A percentile compares a stretch with the other conserved stretches of the same genome.
Conservation (phyloP, 2,797 vertebrate species). For the Gephyroberyx darwinii region DNA sequence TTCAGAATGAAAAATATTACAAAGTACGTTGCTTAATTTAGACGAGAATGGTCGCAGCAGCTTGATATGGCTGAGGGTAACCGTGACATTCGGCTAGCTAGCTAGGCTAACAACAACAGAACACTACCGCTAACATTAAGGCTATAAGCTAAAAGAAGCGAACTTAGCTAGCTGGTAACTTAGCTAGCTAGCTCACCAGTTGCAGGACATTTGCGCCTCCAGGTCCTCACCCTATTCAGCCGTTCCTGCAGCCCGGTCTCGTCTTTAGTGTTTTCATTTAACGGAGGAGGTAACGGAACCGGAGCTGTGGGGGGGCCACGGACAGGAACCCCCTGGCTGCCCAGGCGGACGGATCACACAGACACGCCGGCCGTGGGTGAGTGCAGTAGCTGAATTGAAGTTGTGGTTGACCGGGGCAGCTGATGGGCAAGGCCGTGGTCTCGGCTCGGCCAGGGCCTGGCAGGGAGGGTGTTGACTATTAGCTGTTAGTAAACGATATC, state of each 20-base stretch:
- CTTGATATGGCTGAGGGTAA: slow-evolving; percentile 27
- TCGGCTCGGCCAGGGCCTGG: slow-evolving; percentile 54
- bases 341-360: slow-evolving; percentile 75
- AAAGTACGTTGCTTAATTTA: not conserved
- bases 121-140: slow-evolving; percentile 54
- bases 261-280: slow-evolving; percentile 33
- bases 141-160: slow-evolving; percentile 68
- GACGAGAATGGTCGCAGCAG: not conserved
- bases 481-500: slow-evolving; percentile 45
- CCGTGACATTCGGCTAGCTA: slow-evolving; percentile 22
- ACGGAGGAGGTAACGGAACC: slow-evolving; percentile 47
- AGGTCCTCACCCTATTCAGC: slow-evolving; percentile 19
- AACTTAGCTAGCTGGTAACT: slow-evolving; percentile 58
- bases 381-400: slow-evolving; percentile 56
- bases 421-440: slow-evolving; percentile 71
- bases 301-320: slow-evolving; percentile 80
- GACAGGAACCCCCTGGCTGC: slow-evolving; percentile 68
- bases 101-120: slow-evolving; percentile 64
- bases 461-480: slow-evolving; percentile 54
- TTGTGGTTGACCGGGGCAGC: slow-evolving; percentile 37
- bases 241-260: slow-evolving; percentile 18
- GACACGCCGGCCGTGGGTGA: slow-evolving; percentile 80
- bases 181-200: slow-evolving; percentile 47
- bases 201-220: slow-evolving; percentile 54
- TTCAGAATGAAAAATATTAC: slow-evolving; percentile 24